Evolutionary conservation across 1,140 invertebrate species (phyloP), one percentile per base, ranked within the genome.

Genomic region (Andrena cerasifolii): DNA sequence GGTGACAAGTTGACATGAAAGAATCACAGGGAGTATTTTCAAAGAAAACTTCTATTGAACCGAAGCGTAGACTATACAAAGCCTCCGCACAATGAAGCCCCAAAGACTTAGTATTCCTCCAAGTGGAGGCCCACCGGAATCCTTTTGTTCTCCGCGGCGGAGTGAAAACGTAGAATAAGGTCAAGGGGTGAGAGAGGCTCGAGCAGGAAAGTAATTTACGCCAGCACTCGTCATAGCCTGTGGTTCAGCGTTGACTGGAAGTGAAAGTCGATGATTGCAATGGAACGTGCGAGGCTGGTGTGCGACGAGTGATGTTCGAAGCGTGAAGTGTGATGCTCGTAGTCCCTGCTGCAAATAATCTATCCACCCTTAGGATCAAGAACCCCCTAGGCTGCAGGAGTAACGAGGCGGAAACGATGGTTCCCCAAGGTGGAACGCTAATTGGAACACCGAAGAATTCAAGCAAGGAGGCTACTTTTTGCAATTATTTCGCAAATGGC

Each of bases 131-230:
- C 4, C 6, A 33, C 2, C 1, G n/a, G 21, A 33, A 14, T 40
- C 43, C 49, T 45, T 61, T 62, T 54, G 36, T 75, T 54, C 28
- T 0, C 10, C n/a, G n/a, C 7, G 24, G 1, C 18, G 18, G 71
- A 47, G 58, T 36, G 31, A 72, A 82, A 83, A 66, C 26, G 16
- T 3, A 51, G 53, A 77, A 76, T 51, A 71, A 61, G 59, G 31
- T 81, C 24, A 40, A 61, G 40, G 40, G 40, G 31, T n/a, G 36
- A 65, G 21, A 79, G 8, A 49, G 45, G 26, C 33, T 54, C 6
- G 26, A 24, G 36, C 12, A 21, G 56, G 36, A 70, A 68, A 61
- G 33, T 61, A 70, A 80, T 75, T 75, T 53, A 59, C 31, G 66
- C 31, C 36, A 47, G 7, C 21, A 24, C 14, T 67, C 24, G 18